Conservation (phyloP, 2,888 invertebrate genomes). For the Coecobrya sp. region DNA sequence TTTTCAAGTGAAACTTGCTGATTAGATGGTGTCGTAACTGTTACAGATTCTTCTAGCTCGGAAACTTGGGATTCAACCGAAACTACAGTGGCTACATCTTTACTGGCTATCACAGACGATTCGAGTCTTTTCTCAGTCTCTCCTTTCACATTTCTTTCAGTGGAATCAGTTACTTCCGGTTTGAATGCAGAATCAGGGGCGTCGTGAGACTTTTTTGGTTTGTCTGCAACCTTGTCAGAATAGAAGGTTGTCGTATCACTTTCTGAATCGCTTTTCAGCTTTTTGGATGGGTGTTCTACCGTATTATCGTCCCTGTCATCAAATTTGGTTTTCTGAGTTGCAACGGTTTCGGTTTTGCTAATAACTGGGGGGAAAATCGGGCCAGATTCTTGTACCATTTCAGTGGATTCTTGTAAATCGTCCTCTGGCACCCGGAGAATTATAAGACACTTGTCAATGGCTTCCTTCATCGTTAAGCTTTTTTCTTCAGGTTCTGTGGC, state of each 20-base stretch:
- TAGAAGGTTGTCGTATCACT: neutral
- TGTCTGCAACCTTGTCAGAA: neutral
- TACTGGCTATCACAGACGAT: conserved; percentile 17
- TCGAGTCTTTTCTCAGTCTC: conserved; percentile 23
- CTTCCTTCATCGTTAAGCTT: conserved; percentile 87
- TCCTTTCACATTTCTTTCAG: neutral
- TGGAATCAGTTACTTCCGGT: neutral
- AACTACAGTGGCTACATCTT: neutral
- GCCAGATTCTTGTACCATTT: neutral
- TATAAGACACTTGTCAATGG: conserved; percentile 80
- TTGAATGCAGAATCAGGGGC: neutral
- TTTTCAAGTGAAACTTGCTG: conserved; percentile 18
- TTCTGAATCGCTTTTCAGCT: conserved; percentile 32
- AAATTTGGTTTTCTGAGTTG: neutral
- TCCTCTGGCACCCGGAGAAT: conserved; percentile 88
- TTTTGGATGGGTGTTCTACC: conserved; percentile 34
- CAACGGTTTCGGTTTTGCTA: neutral
- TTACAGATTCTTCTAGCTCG: neutral
- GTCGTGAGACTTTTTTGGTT: neutral
- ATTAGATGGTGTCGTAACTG: neutral
- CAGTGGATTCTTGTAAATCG: neutral
- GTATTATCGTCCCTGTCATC: conserved; percentile 13
- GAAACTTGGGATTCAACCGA: neutral
- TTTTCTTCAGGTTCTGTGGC: conserved; percentile 87
- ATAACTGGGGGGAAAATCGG: neutral